Conservation (phyloP, 2,113 vertebrate species). For the Chionis minor region DNA sequence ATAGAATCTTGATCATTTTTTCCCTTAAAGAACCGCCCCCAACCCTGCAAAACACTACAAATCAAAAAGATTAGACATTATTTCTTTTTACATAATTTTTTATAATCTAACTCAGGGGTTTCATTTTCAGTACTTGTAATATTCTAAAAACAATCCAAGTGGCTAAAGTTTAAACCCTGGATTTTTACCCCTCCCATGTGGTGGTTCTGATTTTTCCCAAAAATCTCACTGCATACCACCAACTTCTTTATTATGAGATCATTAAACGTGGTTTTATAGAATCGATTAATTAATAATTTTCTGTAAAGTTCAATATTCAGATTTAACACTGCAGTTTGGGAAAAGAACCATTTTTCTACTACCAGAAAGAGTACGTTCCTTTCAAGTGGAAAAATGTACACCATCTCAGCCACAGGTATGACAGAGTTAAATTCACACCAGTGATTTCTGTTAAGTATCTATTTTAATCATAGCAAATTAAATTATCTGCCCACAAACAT, state of each 20-base stretch:
- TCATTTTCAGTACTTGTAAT: not conserved
- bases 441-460: not conserved
- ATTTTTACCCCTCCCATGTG: not conserved
- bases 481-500: constrained; percentile 1
- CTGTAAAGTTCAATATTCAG: not conserved
- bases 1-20: not conserved
- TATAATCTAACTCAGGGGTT: not conserved
- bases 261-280: not conserved
- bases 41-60: not conserved
- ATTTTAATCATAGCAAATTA: constrained; percentile 31
- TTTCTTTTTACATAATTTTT: not conserved
- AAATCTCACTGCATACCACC: not conserved
- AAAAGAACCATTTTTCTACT: not conserved
- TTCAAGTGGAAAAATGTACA: not conserved
- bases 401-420: not conserved
- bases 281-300: not conserved
- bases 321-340: not conserved
- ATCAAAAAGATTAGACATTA: not conserved
- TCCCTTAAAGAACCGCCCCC: not conserved
- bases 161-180: not conserved
- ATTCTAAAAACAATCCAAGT: not conserved
- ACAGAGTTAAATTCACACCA: not conserved
- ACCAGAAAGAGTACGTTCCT: not conserved
- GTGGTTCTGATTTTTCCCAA: not conserved
- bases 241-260: not conserved